Conservation (phyloP, 2,888 invertebrate species). For the Sinhomidia bicolor region DNA sequence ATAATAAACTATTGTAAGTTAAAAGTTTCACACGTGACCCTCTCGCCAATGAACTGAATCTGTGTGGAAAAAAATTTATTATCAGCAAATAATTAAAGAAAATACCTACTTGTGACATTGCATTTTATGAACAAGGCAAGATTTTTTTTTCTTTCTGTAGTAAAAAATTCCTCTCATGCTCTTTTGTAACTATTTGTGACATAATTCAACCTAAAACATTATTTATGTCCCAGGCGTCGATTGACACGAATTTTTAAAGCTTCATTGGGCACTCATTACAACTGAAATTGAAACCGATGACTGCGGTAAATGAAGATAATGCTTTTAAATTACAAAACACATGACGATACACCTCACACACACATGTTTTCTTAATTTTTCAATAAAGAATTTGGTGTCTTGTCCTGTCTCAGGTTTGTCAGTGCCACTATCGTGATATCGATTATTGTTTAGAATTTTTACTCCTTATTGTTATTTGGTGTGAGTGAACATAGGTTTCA, state of each 20-base stretch:
- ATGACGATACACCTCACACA: no score
- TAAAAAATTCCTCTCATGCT: background rate
- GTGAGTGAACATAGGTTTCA: no score
- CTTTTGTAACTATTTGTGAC: background rate
- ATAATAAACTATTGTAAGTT: no score
- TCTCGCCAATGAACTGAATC: conserved; percentile 4
- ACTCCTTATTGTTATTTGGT: no score
- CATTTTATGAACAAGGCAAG: background rate
- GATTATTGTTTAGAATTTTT: no score
- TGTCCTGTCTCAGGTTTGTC: no score
- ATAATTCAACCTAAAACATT: background rate
- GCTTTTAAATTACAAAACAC: background rate
- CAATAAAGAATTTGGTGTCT: no score
- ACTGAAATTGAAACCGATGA: background rate
- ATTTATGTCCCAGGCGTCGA: background rate
- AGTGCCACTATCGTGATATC: no score
- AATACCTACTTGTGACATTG: conserved; percentile 12
- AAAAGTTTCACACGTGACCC: background rate
- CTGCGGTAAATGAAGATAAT: background rate
- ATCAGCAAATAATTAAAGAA: background rate
- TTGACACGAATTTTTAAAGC: background rate
- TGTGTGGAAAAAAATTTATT: background rate
- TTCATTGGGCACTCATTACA: background rate
- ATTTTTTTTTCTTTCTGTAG: background rate
- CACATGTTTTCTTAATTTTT: no score